phyloP scores from a whole-genome alignment of 92 coral and sea anemone species.

The Siderastrea siderea region DNA sequence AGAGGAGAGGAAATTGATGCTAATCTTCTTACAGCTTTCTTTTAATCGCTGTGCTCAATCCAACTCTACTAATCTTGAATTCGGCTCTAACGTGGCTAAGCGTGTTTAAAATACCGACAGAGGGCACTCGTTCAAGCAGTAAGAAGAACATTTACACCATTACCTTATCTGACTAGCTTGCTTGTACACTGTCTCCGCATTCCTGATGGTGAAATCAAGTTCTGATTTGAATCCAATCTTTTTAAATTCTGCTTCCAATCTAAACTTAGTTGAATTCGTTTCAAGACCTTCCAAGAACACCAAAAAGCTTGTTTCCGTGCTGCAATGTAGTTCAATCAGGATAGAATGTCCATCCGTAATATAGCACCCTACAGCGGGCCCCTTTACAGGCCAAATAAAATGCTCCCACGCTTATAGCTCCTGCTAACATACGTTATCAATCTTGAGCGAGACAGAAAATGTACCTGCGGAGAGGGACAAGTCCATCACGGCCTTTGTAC shows the following conservation, averaged over 20 bases:
- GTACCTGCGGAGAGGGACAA: slow-evolving; percentile 22
- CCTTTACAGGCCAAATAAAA: slow-evolving; percentile 39
- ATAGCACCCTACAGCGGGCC: slow-evolving; percentile 14
- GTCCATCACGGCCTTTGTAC: slow-evolving; percentile 31
- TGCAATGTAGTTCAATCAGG: slow-evolving; percentile 26
- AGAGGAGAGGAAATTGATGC: too few species aligned
- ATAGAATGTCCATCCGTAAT: slow-evolving; percentile 39
- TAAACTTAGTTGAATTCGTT: slow-evolving; percentile 16
- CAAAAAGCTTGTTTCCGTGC: slow-evolving; percentile 21
- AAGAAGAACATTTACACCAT: background rate
- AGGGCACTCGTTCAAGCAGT: too few species aligned
- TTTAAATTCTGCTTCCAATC: slow-evolving; percentile 32
- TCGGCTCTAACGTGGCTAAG: too few species aligned
- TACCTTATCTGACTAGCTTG: slow-evolving; percentile 17
- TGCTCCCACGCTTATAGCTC: slow-evolving; percentile 40
- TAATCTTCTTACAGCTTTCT: too few species aligned
- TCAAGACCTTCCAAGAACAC: slow-evolving; percentile 34
- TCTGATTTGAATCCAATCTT: slow-evolving; percentile 33
- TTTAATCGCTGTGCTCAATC: too few species aligned
- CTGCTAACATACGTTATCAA: slow-evolving; percentile 44
- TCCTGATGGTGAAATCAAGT: slow-evolving; percentile 9
- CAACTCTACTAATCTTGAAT: too few species aligned
- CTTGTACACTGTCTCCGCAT: background rate
- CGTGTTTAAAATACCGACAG: too few species aligned
- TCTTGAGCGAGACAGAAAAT: slow-evolving; percentile 43